A percentile compares a stretch with the other conserved stretches of the same genome.
Evolutionary conservation across 2,113 vertebrate species (phyloP).

Genomic region (Corythornis cristatus): DNA sequence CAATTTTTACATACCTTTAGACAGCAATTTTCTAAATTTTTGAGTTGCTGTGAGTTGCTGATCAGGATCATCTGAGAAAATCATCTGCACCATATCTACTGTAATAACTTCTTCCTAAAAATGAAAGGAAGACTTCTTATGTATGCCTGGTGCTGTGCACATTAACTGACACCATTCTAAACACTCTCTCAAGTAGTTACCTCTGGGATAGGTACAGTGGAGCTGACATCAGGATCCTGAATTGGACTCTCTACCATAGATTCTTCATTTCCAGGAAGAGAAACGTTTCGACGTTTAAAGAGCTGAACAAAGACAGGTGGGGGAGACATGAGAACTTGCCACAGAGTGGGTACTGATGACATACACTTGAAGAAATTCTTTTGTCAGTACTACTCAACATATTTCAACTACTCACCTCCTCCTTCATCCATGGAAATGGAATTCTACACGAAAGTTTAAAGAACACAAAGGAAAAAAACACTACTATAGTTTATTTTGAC

Average conservation of each 20-base stretch:
- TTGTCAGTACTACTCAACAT: not conserved
- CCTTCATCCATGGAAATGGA: not conserved
- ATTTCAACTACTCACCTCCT: not conserved
- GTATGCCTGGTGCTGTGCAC: not conserved
- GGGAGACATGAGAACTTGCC: not conserved
- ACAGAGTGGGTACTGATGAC: not conserved
- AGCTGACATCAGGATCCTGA: slow-evolving; percentile 91
- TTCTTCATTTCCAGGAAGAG: slow-evolving; percentile 83
- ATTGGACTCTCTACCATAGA: slow-evolving; percentile 91
- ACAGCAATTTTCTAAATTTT: slow-evolving; percentile 91
- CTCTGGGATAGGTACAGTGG: slow-evolving; percentile 87
- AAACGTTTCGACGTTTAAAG: slow-evolving; percentile 91
- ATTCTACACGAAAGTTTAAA: not conserved
- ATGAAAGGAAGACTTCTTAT: not conserved
- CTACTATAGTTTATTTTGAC: not conserved
- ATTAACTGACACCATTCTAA: not conserved
- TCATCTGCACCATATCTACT: slow-evolving; percentile 91
- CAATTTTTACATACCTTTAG: slow-evolving; percentile 81
- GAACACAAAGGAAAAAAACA: not conserved
- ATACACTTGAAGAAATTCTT: not conserved
- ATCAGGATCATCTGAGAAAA: slow-evolving; percentile 90
- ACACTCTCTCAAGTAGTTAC: slow-evolving; percentile 68
- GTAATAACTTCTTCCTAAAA: slow-evolving; percentile 91
- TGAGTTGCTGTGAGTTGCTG: slow-evolving; percentile 91
- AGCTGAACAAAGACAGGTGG: slow-evolving; percentile 74